A percentile compares a stretch with the other conserved stretches of the same genome.
These are phyloP conservation scores for Dermochelys coriacea DNA, from an alignment of 2,797 vertebrate genomes.

Conservation along the genomic window DNA sequence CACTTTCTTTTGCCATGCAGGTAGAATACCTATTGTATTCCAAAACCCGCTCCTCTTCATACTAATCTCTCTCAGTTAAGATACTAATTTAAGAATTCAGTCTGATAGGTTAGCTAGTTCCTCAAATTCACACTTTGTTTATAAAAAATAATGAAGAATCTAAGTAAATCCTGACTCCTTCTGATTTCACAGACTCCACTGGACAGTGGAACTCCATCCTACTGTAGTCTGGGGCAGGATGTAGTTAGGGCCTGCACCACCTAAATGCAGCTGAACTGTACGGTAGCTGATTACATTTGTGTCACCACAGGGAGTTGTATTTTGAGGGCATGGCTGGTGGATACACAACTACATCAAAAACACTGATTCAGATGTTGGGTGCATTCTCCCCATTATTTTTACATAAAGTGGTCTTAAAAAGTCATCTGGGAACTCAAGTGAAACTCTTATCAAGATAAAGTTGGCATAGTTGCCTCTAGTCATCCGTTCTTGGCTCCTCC, in stretches of 20 bases:
- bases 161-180: neutral
- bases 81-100: neutral
- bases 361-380: neutral
- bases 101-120: neutral
- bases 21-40: neutral
- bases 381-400: fast-evolving
- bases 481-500: neutral
- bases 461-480: neutral
- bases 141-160: neutral
- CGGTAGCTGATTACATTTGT: neutral
- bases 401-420: neutral
- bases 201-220: neutral
- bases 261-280: neutral
- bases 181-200: neutral
- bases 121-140: neutral
- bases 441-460: neutral
- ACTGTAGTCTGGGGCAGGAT: neutral
- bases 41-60: neutral
- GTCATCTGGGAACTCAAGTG: neutral
- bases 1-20: neutral
- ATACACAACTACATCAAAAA: neutral
- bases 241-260: fast-evolving
- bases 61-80: neutral
- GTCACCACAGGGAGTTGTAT: fast-evolving
- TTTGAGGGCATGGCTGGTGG: neutral